Evolutionary conservation across 2,113 vertebrate genomes (phyloP).

Genomic region (Aldabrachelys gigantea): DNA sequence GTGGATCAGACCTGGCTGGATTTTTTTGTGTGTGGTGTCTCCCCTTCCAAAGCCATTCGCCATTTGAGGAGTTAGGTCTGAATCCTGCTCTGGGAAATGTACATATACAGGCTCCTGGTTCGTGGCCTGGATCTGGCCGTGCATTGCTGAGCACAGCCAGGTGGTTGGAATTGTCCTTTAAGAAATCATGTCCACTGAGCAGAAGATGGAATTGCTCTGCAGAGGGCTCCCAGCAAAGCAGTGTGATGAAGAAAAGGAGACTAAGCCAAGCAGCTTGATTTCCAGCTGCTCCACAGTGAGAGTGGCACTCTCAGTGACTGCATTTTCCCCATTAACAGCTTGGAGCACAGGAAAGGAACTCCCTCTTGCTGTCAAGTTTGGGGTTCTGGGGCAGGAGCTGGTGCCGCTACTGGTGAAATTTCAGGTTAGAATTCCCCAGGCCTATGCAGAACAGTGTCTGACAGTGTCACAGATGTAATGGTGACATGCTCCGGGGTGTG

Average conservation of each 20-base stretch:
- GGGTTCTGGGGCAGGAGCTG: background rate
- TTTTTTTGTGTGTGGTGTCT: background rate
- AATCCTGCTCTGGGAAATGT: too few relatives aligned
- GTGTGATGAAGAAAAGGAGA: background rate
- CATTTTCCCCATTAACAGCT: background rate
- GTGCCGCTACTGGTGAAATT: background rate
- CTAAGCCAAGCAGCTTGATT: background rate
- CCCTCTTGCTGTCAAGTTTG: background rate
- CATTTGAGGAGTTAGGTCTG: background rate
- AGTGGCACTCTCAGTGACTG: background rate
- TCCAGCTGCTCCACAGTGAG: background rate
- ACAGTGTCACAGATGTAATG: background rate
- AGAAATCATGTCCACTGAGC: background rate
- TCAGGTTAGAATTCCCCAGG: background rate
- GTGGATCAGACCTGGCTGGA: background rate
- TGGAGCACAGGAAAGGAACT: background rate
- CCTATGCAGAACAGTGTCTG: background rate
- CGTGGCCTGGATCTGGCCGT: background rate
- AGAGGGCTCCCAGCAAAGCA: background rate
- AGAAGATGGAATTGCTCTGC: background rate
- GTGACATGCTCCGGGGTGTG: background rate
- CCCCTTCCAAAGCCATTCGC: background rate
- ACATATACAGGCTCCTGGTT: background rate
- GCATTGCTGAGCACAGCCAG: background rate
- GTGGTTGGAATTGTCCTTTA: background rate